Base-by-base conservation (phyloP, 2,888 invertebrate genomes). In the Gasteruption jaculator region DNA sequence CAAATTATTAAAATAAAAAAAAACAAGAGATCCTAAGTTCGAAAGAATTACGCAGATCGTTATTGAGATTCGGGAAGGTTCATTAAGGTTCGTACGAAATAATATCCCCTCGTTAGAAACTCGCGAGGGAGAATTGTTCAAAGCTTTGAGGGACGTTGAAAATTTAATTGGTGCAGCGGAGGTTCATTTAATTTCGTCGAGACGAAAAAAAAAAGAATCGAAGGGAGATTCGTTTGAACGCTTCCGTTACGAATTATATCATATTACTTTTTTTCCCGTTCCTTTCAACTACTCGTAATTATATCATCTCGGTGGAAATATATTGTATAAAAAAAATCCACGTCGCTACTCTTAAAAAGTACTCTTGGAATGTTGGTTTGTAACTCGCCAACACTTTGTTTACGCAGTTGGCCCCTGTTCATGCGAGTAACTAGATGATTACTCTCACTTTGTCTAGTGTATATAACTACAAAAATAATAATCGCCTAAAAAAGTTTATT, bases 401-500 rank as follows among this genome's bases (percentile, higher is more conserved):
- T 45, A 49, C 36, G 43, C 36, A 16, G 50, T 46, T 56, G 54
- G 48, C 46, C 31, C 29, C 38, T 43, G 38, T 14, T 16, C 27
- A 37, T 39, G 26, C 25, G 21, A 22, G 27, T 30, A 20, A 31
- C 32, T n/a, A 42, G 22, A 30, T 16, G 24, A 38, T 22, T 22
- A 12, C 24, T 38, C 25, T 34, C 25, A 30, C 5, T 38, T 30
- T 22, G 4, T 14, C 5, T 30, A 39, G 22, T n/a, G 46, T 45
- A 56, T 54, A 51, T 47, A 50, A 43, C 49, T 56, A 56, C 41
- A 56, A 58, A 59, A 58, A 54, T 58, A n/a, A n/a, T n/a, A 56
- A 55, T 47, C 43, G 43, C 47, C 37, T 46, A 48, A 43, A 43
- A 47, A 36, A 27, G 41, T 45, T 27, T 41, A 35, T 49, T 41